Evolutionary conservation across 2,113 vertebrate species (phyloP).

Genomic region (Pipra filicauda): DNA sequence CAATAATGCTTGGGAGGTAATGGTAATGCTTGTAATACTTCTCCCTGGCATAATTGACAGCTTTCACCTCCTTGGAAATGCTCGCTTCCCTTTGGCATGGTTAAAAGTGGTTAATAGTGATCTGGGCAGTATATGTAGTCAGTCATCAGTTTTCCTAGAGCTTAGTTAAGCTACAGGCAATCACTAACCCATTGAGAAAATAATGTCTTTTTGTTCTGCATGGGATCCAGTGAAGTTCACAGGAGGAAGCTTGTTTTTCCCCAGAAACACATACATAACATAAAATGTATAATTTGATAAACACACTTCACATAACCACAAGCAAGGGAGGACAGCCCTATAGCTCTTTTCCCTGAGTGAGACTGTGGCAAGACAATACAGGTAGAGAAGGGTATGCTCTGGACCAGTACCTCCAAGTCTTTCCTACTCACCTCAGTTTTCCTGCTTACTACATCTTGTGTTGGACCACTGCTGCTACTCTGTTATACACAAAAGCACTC

Average conservation of each 20-base stretch:
- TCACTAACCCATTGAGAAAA: background rate
- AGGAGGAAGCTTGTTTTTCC: background rate
- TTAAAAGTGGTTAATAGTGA: background rate
- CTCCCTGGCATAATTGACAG: background rate
- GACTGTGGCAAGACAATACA: background rate
- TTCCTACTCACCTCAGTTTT: background rate
- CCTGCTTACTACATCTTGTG: background rate
- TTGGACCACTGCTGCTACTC: background rate
- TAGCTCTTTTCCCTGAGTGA: background rate
- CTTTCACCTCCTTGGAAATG: background rate
- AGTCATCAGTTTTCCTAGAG: background rate
- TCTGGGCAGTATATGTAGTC: background rate
- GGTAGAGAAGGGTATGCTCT: background rate
- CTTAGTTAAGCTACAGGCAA: background rate
- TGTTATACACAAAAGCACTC: background rate
- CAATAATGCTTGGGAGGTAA: background rate
- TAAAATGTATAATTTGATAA: background rate
- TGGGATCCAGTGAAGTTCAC: background rate
- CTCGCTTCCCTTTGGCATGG: background rate
- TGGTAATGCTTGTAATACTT: background rate
- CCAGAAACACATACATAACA: background rate
- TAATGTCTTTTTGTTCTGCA: background rate
- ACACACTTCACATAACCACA: background rate
- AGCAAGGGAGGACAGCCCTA: background rate
- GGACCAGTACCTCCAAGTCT: background rate